Evolutionary conservation across 2,113 vertebrate genomes (phyloP), one percentile per base, ranked within the genome.

Genomic region (Formicarius rufipectus): DNA sequence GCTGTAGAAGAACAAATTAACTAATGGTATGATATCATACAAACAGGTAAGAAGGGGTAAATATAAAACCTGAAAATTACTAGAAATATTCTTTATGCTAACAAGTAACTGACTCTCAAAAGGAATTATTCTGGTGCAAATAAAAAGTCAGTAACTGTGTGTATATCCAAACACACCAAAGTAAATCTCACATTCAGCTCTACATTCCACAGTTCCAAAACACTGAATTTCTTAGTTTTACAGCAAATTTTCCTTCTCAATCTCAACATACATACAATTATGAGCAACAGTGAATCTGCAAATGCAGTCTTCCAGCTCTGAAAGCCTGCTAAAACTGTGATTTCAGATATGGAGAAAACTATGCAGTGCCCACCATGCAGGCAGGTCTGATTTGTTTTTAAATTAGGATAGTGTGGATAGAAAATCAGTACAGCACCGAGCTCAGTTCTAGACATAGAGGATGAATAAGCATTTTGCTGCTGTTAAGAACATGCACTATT

Each of bases 391-490:
- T 24, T n/a, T 18, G 12, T 19, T 27, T 77, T 66, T 22, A 4
- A 12, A 21, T 40, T 7, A 11, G 24, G 24, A n/a, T 3, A 52
- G 37, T 0, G 0, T 5, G 45, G 81, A 22, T 1, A 52, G 25
- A 50, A 62, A 4, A 73, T 39, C 3, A 63, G 31, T 0, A 27
- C 10, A 80, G 55, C 37, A n/a, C n/a, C 24, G 59, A 64, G 73
- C 31, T 53, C 45, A n/a, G 16, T 18, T n/a, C 55, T 58, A 40
- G 31, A 63, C 30, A 33, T 9, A 31, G 1, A 74, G 40, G 31
- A 35, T 27, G 58, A 78, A 40, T 7, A 35, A 55, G 35, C 17
- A 14, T 33, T 28, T 27, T 19, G 14, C 44, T 59, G n/a, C n/a
- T 24, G 44, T 4, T 21, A 55, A 58, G 17, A 71, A 50, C 45